Evolutionary conservation across 1,140 invertebrate species (phyloP).

Genomic region (Drosophila sulfurigaster): DNA sequence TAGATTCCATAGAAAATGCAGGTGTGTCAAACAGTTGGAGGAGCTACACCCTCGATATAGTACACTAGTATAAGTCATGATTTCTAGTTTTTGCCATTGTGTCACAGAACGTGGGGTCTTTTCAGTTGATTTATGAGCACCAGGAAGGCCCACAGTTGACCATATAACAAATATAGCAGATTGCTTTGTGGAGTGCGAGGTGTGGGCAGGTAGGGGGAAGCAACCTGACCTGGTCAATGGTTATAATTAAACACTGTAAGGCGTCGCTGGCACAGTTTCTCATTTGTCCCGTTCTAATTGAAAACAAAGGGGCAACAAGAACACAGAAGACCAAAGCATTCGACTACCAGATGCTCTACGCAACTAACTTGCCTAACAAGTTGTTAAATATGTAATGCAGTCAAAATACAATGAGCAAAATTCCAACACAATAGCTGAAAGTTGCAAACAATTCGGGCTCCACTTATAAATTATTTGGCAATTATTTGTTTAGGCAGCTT

Average conservation of each 20-base stretch:
- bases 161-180: conserved; percentile 30
- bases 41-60: too few species aligned
- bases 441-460: background rate
- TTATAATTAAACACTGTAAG: conserved; percentile 70
- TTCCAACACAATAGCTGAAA: background rate
- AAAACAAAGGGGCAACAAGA: conserved; percentile 36
- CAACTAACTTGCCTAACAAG: too few species aligned
- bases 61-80: conserved; percentile 1
- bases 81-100: conserved; percentile 5
- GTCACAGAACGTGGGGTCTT: background rate
- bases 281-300: conserved; percentile 55
- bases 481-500: background rate
- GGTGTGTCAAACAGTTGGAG: background rate
- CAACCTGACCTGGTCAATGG: conserved; percentile 26
- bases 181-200: too few species aligned
- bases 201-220: background rate
- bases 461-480: background rate
- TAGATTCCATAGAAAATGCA: background rate
- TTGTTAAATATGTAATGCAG: background rate
- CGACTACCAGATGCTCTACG: conserved; percentile 13
- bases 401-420: background rate
- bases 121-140: conserved; percentile 66
- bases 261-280: conserved; percentile 55
- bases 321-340: background rate
- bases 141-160: conserved; percentile 31